Conservation (phyloP, 2,113 vertebrate species). For the Passer domesticus region DNA sequence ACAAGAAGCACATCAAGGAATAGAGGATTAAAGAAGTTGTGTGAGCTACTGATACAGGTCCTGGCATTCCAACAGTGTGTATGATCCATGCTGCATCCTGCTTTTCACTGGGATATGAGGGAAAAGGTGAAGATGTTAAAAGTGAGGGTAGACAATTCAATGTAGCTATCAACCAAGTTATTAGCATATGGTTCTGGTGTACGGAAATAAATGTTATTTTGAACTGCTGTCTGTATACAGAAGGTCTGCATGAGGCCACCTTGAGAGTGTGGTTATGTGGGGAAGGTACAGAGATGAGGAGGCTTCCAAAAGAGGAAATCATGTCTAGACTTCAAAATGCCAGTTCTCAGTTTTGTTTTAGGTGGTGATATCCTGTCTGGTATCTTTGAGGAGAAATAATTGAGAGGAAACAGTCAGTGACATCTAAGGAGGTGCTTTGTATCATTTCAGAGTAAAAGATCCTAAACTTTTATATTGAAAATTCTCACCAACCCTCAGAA, state of each 20-base stretch:
- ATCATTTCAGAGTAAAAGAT: not conserved
- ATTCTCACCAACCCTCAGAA: not conserved
- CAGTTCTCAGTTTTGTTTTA: slow-evolving; percentile 63
- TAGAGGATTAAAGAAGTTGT: not conserved
- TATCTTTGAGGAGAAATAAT: slow-evolving; percentile 35
- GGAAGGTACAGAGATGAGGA: slow-evolving; percentile 64
- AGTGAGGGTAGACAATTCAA: not conserved
- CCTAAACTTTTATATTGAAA: not conserved
- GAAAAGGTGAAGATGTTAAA: not conserved
- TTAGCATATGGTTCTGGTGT: not conserved
- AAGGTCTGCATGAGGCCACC: not conserved
- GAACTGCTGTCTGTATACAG: not conserved
- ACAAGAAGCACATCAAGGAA: not conserved
- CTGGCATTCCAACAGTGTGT: not conserved
- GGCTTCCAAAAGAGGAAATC: slow-evolving; percentile 60
- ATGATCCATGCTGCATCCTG: not conserved
- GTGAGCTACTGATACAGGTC: not conserved
- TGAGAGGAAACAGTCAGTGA: not conserved
- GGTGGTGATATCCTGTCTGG: slow-evolving; percentile 42
- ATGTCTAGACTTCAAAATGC: slow-evolving; percentile 67
- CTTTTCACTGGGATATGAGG: not conserved
- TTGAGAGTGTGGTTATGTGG: slow-evolving; percentile 42
- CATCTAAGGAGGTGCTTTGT: not conserved
- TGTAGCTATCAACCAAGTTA: not conserved
- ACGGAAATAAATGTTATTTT: not conserved